Base-by-base conservation (phyloP, 2,797 vertebrate species). In the Pseudomugil tenellus region DNA sequence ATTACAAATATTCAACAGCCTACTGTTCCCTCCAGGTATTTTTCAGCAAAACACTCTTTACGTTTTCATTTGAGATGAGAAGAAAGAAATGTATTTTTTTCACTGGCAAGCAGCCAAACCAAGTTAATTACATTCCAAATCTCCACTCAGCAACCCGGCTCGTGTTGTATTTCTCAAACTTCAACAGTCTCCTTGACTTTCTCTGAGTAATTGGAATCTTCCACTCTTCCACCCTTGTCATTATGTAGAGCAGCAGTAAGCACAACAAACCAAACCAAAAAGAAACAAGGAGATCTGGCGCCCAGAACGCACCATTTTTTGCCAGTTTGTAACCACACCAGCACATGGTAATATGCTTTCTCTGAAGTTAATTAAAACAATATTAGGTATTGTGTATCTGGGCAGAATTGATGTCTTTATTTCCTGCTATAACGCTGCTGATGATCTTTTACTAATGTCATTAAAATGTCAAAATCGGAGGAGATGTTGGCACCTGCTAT, bases 101-200 rank as follows among this genome's bases (percentile, higher is more conserved):
- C 63, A 62, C 68, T 88, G 90, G 89, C 87, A 77, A 70, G 74
- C 86, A 72, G 85, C 91, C 90, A 87, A 87, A 87, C 80, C 89
- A 84, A 88, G 89, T 90, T 90, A 91, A 91, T 89, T 90, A 89
- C 90, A 91, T 89, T 92, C 89, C 88, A 91, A 93, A 86, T 87
- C 87, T 88, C 78, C 71, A 81, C 81, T 78, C 77, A 89, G 85
- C 85, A 86, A 89, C 86, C 41, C 77, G 69, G 72, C 79, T 83
- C 61, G 58, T 67, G 83, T 91, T 91, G 85, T 88, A 85, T 89
- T 90, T 89, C 83, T 88, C 70, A 85, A 91, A 92, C 89, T 91
- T 89, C 84, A 87, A 89, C 86, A 88, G 84, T 81, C 90, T 88
- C 79, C 85, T 91, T 86, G 83, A 91, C 87, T 90, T 88, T 91